Base-by-base conservation (phyloP, 2,888 invertebrate genomes). In the Myathropa florea region DNA sequence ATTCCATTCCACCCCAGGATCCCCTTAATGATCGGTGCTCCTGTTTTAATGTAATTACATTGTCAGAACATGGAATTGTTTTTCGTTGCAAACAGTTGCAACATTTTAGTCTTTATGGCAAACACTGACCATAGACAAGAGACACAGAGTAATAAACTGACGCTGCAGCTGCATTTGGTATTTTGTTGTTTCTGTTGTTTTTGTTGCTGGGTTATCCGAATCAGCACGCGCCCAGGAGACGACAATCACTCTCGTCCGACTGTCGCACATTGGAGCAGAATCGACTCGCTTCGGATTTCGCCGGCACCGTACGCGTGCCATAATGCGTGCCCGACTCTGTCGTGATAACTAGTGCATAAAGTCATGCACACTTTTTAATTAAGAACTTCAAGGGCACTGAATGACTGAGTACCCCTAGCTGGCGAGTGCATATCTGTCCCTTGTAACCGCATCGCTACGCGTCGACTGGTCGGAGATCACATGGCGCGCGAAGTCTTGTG, bases 121-220 rank as follows among this genome's bases (percentile, higher is more conserved):
- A 86, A 75, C 82, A 75, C 71, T 86, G 82, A 67, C 86, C 86
- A 82, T 86, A 86, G 82, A 83, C 86, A 78, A 73, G 73, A 46
- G 70, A 46, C 46, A 46, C 4, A 7, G 46, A 23, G 53, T 71
- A 72, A 86, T 83, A 70, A 79, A 83, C 73, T 21, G 33, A 33
- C 39, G 70, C n/a, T 86, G 86, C 86, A 86, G 86, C 82, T 86
- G 86, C 86, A 63, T 61, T 65, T 81, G 14, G 30, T 23, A 12
- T 73, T 68, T 71, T 4, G 23, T 18, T 26, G n/a, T 30, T 46
- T 23, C 18, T 26, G 30, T 53, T 59, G 28, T 63, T 68, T 68
- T 39, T 39, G 46, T 28, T 24, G 12, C 46, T 26, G 21, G 18
- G 60, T 36, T 61, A n/a, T 21, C 10, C 71, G 39, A 57, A 60